Evolutionary conservation across 2,888 invertebrate genomes (phyloP).

Genomic region (Volucella inanis): DNA sequence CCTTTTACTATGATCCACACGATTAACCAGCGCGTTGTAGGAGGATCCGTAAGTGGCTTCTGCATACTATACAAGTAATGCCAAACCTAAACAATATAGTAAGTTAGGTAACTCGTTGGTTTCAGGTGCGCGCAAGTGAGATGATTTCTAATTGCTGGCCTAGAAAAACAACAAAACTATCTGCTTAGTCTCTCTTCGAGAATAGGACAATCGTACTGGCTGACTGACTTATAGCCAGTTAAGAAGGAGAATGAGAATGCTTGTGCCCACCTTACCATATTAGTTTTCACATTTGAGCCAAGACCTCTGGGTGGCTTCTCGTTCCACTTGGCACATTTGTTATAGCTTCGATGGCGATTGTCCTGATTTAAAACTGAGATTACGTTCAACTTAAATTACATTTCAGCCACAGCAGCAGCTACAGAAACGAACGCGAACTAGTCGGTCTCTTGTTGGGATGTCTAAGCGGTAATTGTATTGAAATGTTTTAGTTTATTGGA

Average conservation of each 20-base stretch:
- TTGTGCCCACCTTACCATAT: slow-evolving; percentile 44
- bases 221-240: slow-evolving; percentile 10
- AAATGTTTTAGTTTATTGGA: slow-evolving; percentile 52
- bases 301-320: slow-evolving; percentile 71
- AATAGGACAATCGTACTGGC: slow-evolving; percentile 44
- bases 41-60: slow-evolving; percentile 69
- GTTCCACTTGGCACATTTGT: slow-evolving; percentile 65
- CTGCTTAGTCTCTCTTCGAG: slow-evolving; percentile 68
- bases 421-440: slow-evolving; percentile 5
- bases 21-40: slow-evolving; percentile 61
- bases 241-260: slow-evolving; percentile 27
- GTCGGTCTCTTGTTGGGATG: neutral
- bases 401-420: slow-evolving; percentile 31
- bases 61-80: slow-evolving; percentile 22
- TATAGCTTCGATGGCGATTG: slow-evolving; percentile 59
- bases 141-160: slow-evolving; percentile 74
- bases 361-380: slow-evolving; percentile 64
- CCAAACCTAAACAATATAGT: no score
- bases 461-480: slow-evolving; percentile 24
- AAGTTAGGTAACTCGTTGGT: slow-evolving; percentile 14
- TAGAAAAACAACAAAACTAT: slow-evolving; percentile 63
- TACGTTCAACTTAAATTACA: slow-evolving; percentile 60
- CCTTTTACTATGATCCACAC: slow-evolving; percentile 61
- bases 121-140: slow-evolving; percentile 70
- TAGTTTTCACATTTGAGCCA: slow-evolving; percentile 43